Base-by-base conservation (phyloP, 2,797 vertebrate species). In the Neomorphus geoffroyi region DNA sequence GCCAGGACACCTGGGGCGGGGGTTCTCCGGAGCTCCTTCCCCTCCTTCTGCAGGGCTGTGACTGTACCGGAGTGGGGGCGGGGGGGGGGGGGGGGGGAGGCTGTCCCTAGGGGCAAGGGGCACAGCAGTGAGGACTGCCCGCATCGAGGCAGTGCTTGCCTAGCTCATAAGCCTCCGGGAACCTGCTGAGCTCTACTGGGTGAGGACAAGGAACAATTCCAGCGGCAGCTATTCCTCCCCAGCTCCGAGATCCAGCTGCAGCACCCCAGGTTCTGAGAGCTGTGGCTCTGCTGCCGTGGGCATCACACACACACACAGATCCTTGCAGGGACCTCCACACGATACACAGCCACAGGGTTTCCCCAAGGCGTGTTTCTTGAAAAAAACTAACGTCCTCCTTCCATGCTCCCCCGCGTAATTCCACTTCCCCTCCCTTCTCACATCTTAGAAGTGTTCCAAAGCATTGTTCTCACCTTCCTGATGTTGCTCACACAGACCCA, bases 401-500 rank as follows among this genome's bases (percentile, higher is more conserved):
- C 81, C 32, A 6, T 32, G 26, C 23, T 27, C 39, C 5, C n/a
- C 50, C 24, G 30, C 4, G 5, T 53, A 45, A 54, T 8, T 32
- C 11, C 15, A 32, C 22, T 23, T 53, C 30, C 22, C 12, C 28
- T 48, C 58, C 67, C 39, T 65, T 56, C 43, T 18, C 15, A 33
- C 32, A 69, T 18, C 15, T 65, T 24, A 28, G 3, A 37, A 51
- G 13, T 18, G 28, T 60, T 70, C 69, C 28, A 46, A 56, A 74
- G 46, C 37, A 6, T 26, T 28, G 12, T 71, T 92, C 32, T 72
- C 37, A 46, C 54, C n/a, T n/a, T n/a, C n/a, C n/a, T 57, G 6
- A 37, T 45, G 17, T 75, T 83, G 46, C 73, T 84, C 61, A 46
- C 35, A 51, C 84, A 98, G 98, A 98, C 14, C 53, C 93, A 35